A percentile compares a stretch with the other conserved stretches of the same genome.
Conservation (phyloP, 1,140 invertebrate species). For the Drosophila grimshawi region DNA sequence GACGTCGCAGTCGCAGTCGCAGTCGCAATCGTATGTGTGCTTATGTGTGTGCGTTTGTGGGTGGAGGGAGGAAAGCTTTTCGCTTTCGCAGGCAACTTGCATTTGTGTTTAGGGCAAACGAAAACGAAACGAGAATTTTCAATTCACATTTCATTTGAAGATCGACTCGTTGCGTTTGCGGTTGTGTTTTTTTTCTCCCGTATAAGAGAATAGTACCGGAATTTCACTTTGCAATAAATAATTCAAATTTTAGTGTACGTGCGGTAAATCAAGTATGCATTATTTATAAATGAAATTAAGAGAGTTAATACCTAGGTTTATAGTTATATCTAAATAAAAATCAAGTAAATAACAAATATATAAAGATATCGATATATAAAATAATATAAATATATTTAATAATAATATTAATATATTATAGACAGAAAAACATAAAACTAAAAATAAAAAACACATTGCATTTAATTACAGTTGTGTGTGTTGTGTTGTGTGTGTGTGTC, state of each 20-base stretch:
- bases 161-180: slow-evolving; percentile 65
- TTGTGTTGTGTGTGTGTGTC: neutral
- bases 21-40: slow-evolving; percentile 14
- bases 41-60: neutral
- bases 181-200: slow-evolving; percentile 42
- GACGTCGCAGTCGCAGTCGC: slow-evolving; percentile 35
- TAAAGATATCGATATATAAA: neutral
- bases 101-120: slow-evolving; percentile 51
- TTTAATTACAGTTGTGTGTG: slow-evolving; percentile 60
- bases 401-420: neutral
- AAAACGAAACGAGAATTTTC: slow-evolving; percentile 59
- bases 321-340: neutral
- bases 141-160: slow-evolving; percentile 71
- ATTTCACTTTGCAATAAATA: slow-evolving; percentile 1
- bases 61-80: slow-evolving; percentile 60
- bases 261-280: too few species aligned
- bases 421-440: neutral
- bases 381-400: neutral
- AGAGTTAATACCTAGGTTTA: too few species aligned
- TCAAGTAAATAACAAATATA: neutral
- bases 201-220: slow-evolving; percentile 17
- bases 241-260: neutral
- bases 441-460: slow-evolving; percentile 36
- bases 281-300: too few species aligned
- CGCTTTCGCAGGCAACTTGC: slow-evolving; percentile 47